Base-by-base conservation (phyloP, 2,113 vertebrate genomes). In the Brachypteracias leptosomus region DNA sequence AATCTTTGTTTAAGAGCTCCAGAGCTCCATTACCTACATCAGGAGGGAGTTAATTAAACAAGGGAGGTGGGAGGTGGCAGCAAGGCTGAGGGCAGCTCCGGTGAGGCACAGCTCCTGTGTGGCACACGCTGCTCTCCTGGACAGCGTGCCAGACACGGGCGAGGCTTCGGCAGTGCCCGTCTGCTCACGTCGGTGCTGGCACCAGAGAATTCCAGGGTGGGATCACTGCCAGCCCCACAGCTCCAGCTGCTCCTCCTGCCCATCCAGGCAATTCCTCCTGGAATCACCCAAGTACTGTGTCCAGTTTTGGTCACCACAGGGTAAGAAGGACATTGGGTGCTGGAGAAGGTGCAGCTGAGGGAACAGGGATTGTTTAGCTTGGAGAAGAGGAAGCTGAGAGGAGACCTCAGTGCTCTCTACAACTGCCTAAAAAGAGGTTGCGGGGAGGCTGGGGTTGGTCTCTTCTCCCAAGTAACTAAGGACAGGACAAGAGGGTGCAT, bases 1-100 rank as follows among this genome's bases (percentile, higher is more conserved):
- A 89, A 96, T 95, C 96, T 96, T 96, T 95, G 96, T 95, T 94
- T 94, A 92, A 94, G 96, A 87, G 95, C 90, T 93, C 65, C 36
- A 16, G 65, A 95, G 96, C 92, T 87, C 88, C 80, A 46, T 90
- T 90, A 78, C 92, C 82, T 65, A 3, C 88, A 78, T 85, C 88
- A 35, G 90, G 93, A 94, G 96, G 93, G 96, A 96, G 96, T 84
- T 92, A 96, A 97, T 95, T 92, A 92, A 93, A 93, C 90, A 58
- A 28, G 76, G 88, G 54, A 86, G 92, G 88, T 86, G 95, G 95
- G 83, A 96, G 93, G 93, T 92, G 93, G 81, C 68, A 57, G 92
- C 31, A 82, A 25, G 82, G 75, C 85, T 52, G 72, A 76, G 75
- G 92, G 88, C 67, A 16, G 24, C 81, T 79, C 84, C 0, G 0